phyloP scores from a whole-genome alignment of 2,797 vertebrate genomes.

The Anguilla megastoma region DNA sequence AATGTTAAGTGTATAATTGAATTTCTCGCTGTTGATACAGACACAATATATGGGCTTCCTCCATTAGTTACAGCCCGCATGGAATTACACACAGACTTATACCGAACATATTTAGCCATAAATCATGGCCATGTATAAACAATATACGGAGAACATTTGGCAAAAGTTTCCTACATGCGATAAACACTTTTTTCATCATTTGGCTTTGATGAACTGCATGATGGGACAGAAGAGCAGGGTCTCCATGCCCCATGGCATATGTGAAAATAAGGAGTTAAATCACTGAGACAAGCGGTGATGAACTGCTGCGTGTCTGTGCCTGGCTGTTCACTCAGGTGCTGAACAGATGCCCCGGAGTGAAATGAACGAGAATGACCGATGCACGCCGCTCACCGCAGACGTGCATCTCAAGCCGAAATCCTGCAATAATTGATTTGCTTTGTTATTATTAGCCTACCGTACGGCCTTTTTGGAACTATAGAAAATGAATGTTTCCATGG shows the following conservation, averaged over 20 bases:
- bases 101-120: not conserved
- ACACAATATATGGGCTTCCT: not conserved
- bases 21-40: not conserved
- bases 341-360: slow-evolving; percentile 27
- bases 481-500: not conserved
- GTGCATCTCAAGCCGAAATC: not conserved
- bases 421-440: not conserved
- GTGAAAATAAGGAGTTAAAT: slow-evolving; percentile 19
- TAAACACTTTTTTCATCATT: not conserved
- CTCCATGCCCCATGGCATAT: not conserved
- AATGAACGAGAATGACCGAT: not conserved
- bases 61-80: slow-evolving; percentile 5
- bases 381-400: not conserved
- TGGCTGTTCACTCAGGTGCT: slow-evolving; percentile 28
- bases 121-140: not conserved
- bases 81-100: not conserved
- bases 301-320: not conserved
- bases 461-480: not conserved
- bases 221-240: not conserved
- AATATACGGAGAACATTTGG: not conserved
- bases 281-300: slow-evolving; percentile 11
- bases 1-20: not conserved
- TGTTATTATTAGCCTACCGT: too few species aligned
- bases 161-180: not conserved
- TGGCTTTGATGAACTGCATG: not conserved